Evolutionary conservation across 1,140 invertebrate species (phyloP).

Genomic region (Thaumetopoea pityocampa): DNA sequence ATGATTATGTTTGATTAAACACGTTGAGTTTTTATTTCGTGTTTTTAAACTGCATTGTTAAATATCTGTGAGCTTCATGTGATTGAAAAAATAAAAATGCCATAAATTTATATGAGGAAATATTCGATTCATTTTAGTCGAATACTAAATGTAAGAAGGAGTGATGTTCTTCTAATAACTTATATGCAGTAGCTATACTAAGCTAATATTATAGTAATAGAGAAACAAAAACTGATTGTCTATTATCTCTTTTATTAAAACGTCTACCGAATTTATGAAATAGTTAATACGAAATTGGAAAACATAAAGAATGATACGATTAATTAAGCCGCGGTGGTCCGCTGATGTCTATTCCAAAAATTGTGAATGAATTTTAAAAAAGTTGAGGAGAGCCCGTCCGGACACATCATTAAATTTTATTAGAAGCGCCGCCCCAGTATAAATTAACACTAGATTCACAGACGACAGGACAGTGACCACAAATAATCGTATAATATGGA

Average conservation of each 20-base stretch:
- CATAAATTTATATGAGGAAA: too few relatives aligned
- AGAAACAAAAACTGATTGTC: conserved; percentile 21
- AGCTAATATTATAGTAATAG: too few relatives aligned
- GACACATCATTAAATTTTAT: conserved; percentile 21
- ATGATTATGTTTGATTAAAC: too few relatives aligned
- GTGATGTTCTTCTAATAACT: too few relatives aligned
- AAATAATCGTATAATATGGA: conserved; percentile 15
- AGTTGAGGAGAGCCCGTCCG: neutral
- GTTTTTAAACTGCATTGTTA: too few relatives aligned
- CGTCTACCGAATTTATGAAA: neutral
- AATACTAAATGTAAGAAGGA: too few relatives aligned
- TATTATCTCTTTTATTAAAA: neutral
- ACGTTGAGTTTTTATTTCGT: too few relatives aligned
- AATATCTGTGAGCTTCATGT: too few relatives aligned
- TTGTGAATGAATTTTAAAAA: conserved; percentile 14
- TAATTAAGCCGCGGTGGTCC: conserved; percentile 10
- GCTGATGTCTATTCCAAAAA: conserved; percentile 13
- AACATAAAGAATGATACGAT: conserved; percentile 10
- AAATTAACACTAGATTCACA: conserved; percentile 50
- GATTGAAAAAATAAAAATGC: too few relatives aligned
- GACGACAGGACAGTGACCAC: conserved; percentile 34
- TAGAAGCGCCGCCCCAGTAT: conserved; percentile 27
- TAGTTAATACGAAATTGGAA: conserved; percentile 4
- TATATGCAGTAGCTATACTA: too few relatives aligned
- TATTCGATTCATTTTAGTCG: too few relatives aligned